Base-by-base conservation (phyloP, 2,797 vertebrate species). In the Sebastes baramenuke region DNA sequence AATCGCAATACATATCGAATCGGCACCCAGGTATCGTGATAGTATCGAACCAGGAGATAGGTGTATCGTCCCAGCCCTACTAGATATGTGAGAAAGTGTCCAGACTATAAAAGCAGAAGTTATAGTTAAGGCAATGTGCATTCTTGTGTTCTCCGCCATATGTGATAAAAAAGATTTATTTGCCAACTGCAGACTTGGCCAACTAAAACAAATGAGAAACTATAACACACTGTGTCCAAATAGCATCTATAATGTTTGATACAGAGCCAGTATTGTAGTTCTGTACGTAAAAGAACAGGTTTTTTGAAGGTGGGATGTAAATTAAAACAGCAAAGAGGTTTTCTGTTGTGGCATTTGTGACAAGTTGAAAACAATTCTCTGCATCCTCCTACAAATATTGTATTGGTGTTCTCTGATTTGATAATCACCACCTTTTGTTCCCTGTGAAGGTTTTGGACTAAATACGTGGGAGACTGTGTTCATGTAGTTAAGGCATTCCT, bases 141-240 rank as follows among this genome's bases (percentile, higher is more conserved):
- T 72, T 59, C 34, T 46, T 72, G 62, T 77, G 62, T 77, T 72
- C 46, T 69, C 13, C 12, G 1, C 52, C 66, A 62, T 59, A 52
- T 64, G 75, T 70, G 42, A 77, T 72, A 67, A 80, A 79, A 54
- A 5, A 69, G 55, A 74, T 88, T 61, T 61, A 71, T 76, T 67
- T 52, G 5, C 27, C 52, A 69, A 64, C 67, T 30, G 66, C 76
- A 75, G 61, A 77, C 24, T 73, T 42, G 2, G 75, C 34, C 8
- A 38, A 80, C 70, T 25, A 18, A 68, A 72, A 72, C 29, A 2
- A 72, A 83, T 36, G 67, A 82, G 67, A 70, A 65, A 52, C 14
- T 52, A 66, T 10, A 32, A 64, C 56, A 67, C 49, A 64, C 38
- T 55, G 67, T 6, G 30, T 67, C 38, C 61, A 67, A 69, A 30